Percentiles rank a stretch among this genome's conserved stretches.
Conservation (phyloP, 1,140 invertebrate genomes). For the Cydia fagiglandana region DNA sequence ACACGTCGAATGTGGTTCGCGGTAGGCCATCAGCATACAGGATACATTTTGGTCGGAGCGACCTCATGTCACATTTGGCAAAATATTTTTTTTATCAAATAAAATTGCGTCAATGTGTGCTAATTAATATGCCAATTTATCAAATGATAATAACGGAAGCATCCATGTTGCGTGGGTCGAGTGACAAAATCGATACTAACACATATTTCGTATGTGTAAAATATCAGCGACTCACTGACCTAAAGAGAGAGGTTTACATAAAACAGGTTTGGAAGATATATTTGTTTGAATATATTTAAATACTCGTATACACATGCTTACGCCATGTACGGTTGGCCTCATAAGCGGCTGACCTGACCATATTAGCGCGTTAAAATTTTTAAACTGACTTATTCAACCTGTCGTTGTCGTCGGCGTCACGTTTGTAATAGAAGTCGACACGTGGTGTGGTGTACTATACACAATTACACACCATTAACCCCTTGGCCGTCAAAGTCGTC, state of each 20-base stretch:
- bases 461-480: no score
- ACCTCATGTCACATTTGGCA: conserved; percentile 5
- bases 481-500: no score
- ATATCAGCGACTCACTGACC: background rate
- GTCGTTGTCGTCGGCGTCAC: no score
- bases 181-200: conserved; percentile 18
- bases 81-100: background rate
- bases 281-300: conserved; percentile 5
- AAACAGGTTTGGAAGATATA: conserved; percentile 6
- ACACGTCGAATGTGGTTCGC: no score
- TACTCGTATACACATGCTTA: conserved; percentile 11
- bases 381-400: no score
- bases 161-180: conserved; percentile 1
- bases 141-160: conserved; percentile 8
- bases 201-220: background rate
- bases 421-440: no score
- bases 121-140: conserved; percentile 22
- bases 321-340: background rate
- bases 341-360: background rate
- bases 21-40: background rate
- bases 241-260: background rate
- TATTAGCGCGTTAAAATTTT: background rate
- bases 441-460: no score
- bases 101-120: background rate
- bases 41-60: background rate